Evolutionary conservation across 2,888 invertebrate genomes (phyloP).

Genomic region (Eumacrocentrus americanus): DNA sequence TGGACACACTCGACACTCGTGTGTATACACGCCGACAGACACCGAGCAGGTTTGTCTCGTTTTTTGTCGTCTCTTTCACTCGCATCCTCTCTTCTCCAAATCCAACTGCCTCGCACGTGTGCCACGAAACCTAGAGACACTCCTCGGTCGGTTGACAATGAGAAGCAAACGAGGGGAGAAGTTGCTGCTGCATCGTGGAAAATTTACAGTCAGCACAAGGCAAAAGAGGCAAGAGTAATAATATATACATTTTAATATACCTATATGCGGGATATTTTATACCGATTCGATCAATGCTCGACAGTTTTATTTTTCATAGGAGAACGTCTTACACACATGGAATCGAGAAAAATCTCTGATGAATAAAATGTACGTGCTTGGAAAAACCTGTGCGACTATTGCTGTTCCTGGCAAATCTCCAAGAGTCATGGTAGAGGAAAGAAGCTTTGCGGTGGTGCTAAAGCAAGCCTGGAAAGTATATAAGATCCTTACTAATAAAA

Average conservation of each 20-base stretch:
- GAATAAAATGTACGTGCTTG: too few species aligned
- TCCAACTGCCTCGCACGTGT: slow-evolving; percentile 1
- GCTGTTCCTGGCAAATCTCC: too few species aligned
- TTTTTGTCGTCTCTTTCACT: not conserved
- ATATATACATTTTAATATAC: not conserved
- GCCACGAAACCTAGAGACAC: slow-evolving; percentile 11
- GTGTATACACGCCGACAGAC: slow-evolving; percentile 1
- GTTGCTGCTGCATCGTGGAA: not conserved
- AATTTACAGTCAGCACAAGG: slow-evolving; percentile 6
- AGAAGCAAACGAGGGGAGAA: slow-evolving; percentile 4
- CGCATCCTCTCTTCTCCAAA: not conserved
- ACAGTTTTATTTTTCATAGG: too few species aligned
- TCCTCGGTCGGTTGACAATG: slow-evolving; percentile 4
- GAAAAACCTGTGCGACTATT: too few species aligned
- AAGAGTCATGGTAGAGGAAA: too few species aligned
- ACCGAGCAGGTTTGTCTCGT: slow-evolving; percentile 1
- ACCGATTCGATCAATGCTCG: too few species aligned
- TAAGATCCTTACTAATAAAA: too few species aligned
- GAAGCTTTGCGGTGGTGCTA: too few species aligned
- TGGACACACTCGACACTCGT: slow-evolving; percentile 5
- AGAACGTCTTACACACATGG: too few species aligned
- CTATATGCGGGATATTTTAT: too few species aligned
- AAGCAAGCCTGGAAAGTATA: too few species aligned
- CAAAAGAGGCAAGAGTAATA: not conserved
- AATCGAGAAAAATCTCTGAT: too few species aligned